Percentiles rank a stretch among this genome's conserved stretches.
phyloP scores from a whole-genome alignment of 2,888 invertebrate species.

The Philonicus albiceps region DNA sequence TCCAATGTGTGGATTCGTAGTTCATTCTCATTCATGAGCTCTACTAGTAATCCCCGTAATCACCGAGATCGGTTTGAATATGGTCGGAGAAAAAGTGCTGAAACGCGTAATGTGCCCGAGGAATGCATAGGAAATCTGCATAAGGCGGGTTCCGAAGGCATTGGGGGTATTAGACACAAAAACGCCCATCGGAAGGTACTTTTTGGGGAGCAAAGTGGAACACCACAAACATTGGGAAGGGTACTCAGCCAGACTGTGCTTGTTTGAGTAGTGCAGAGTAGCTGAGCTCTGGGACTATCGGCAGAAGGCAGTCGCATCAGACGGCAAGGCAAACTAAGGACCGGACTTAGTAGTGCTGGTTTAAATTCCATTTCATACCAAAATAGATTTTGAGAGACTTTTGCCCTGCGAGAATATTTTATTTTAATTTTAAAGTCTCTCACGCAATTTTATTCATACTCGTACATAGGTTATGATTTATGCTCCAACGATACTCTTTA shows the following conservation, averaged over 20 bases:
- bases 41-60: neutral
- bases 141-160: neutral
- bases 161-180: neutral
- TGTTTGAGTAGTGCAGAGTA: neutral
- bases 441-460: neutral
- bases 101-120: neutral
- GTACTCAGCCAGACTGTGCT: neutral
- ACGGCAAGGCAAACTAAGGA: neutral
- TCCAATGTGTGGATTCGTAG: neutral
- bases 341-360: neutral
- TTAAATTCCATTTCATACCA: slow-evolving; percentile 24
- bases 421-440: neutral
- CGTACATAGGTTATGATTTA: neutral
- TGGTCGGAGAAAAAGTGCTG: neutral
- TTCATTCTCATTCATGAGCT: slow-evolving; percentile 30
- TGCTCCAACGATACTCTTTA: neutral
- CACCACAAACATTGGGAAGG: neutral
- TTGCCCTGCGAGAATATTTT: neutral
- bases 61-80: neutral
- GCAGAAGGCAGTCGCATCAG: neutral
- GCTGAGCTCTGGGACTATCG: neutral
- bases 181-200: neutral
- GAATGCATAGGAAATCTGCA: neutral
- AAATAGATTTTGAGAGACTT: slow-evolving; percentile 34
- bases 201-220: neutral